Conservation (phyloP, 2,113 vertebrate species). For the Mixornis gularis region DNA sequence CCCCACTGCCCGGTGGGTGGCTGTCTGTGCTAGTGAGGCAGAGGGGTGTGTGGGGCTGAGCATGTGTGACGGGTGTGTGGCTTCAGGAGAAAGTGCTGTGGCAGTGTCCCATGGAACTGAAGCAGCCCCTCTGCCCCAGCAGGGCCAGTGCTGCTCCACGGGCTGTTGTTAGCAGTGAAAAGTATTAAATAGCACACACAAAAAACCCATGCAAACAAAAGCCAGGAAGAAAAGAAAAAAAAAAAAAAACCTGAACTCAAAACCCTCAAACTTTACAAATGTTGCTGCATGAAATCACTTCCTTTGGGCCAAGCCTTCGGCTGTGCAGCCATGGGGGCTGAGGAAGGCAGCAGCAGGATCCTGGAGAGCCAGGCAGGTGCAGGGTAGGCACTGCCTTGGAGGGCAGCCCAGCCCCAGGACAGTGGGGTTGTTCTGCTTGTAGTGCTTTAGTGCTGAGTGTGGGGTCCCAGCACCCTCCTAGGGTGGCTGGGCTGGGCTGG, state of each 20-base stretch:
- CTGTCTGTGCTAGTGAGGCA: neutral
- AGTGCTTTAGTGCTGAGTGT: neutral
- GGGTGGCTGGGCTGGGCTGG: neutral
- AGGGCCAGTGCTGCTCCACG: neutral
- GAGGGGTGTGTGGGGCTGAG: neutral
- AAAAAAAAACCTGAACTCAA: neutral
- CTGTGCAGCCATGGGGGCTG: neutral
- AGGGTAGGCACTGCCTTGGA: neutral
- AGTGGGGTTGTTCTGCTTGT: neutral
- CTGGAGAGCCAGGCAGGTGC: rapidly evolving
- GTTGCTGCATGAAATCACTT: neutral
- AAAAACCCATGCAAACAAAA: neutral
- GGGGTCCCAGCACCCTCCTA: neutral
- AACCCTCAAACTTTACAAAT: neutral
- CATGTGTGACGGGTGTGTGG: rapidly evolving
- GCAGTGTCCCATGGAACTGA: neutral
- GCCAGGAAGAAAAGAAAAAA: neutral
- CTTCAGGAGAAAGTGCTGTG: neutral
- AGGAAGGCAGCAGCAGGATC: neutral
- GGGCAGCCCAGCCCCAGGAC: neutral
- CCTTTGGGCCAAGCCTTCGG: neutral
- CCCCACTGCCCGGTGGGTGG: rapidly evolving
- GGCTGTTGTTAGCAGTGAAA: neutral
- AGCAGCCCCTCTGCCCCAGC: neutral
- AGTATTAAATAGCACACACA: neutral